Percentiles rank a stretch among this genome's conserved stretches.
phyloP scores from a whole-genome alignment of 2,113 vertebrate species.

The Phycodurus eques region DNA sequence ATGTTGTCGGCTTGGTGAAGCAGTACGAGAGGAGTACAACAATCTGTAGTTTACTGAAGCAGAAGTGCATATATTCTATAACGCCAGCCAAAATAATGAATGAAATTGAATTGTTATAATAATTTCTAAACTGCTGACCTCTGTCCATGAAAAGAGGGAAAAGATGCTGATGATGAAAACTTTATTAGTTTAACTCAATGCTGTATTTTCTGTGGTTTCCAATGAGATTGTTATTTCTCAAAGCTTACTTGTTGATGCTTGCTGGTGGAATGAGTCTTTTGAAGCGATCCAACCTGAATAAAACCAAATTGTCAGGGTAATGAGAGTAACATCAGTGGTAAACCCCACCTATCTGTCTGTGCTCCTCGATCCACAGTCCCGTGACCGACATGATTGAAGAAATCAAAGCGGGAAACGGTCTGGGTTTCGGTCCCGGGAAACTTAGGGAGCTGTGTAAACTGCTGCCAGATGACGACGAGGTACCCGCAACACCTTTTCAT shows the following conservation, averaged over 20 bases:
- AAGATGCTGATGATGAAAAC: too few species aligned
- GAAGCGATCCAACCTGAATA: not conserved
- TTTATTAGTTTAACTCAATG: too few species aligned
- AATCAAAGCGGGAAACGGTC: conserved; percentile 61
- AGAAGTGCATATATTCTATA: too few species aligned
- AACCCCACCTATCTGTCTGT: not conserved
- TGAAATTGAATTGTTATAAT: too few species aligned
- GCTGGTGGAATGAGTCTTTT: not conserved
- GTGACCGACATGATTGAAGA: conserved; percentile 63
- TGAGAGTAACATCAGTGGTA: not conserved
- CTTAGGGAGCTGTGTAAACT: conserved; percentile 74
- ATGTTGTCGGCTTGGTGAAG: too few species aligned
- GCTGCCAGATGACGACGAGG: conserved; percentile 78
- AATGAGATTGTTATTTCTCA: not conserved
- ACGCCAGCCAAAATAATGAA: too few species aligned
- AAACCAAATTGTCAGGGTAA: not conserved
- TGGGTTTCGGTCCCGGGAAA: conserved; percentile 70
- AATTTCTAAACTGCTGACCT: too few species aligned
- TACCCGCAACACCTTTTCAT: conserved; percentile 21
- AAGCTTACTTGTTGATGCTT: not conserved
- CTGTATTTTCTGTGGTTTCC: not conserved
- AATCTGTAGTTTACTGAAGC: too few species aligned
- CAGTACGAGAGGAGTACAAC: too few species aligned
- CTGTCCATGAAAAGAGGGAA: too few species aligned
- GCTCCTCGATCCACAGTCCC: conserved; percentile 49